These are phyloP conservation scores for Odontophorus gujanensis DNA, from an alignment of 2,113 vertebrate species.

Conservation along the genomic window DNA sequence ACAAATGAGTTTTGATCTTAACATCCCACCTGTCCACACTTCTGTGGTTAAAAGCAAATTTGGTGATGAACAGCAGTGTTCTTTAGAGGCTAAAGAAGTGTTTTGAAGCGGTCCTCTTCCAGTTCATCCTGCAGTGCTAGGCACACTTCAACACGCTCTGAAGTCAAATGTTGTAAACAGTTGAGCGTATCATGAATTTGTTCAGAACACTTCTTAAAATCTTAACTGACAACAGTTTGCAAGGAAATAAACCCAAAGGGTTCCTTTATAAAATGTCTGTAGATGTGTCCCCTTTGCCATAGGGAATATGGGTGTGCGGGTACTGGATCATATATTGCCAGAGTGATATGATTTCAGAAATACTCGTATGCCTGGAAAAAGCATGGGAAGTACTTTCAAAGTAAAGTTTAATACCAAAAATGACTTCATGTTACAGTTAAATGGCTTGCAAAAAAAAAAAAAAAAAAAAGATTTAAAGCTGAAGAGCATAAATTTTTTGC, in stretches of 20 bases:
- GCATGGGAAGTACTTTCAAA: not conserved
- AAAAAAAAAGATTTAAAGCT: not conserved
- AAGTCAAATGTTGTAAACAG: not conserved
- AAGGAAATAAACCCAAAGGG: not conserved
- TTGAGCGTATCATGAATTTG: not conserved
- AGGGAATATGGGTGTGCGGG: not conserved
- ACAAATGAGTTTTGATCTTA: not conserved
- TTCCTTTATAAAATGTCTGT: not conserved
- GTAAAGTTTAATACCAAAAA: slow-evolving; percentile 19
- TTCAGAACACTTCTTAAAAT: not conserved
- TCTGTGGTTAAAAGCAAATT: not conserved
- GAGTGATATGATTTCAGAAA: not conserved
- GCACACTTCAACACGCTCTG: not conserved
- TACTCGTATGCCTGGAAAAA: not conserved
- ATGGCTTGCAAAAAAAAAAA: not conserved
- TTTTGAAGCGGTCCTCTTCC: not conserved
- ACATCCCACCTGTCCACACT: not conserved
- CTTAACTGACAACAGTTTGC: not conserved
- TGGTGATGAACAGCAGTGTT: not conserved
- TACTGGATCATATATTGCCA: rapidly evolving
- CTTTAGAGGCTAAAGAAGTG: not conserved
- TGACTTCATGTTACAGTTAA: not conserved
- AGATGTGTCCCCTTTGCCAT: not conserved
- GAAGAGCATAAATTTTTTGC: not conserved
- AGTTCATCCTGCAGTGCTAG: slow-evolving; percentile 12